Percentiles rank a stretch among this genome's conserved stretches.
Evolutionary conservation across 2,113 vertebrate species (phyloP).

Genomic region (Muntiacus reevesi): DNA sequence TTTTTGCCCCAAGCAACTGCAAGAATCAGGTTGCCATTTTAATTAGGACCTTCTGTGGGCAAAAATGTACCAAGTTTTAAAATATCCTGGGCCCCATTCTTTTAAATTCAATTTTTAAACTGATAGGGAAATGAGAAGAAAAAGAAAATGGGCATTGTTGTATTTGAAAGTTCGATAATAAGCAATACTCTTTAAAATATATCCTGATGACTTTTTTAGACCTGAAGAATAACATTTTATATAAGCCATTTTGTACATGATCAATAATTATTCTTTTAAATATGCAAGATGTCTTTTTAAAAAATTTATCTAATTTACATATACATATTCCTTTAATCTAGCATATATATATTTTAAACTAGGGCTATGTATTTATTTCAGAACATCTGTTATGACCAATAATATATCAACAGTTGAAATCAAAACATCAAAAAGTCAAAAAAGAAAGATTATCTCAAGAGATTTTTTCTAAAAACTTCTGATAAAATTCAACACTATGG

Average conservation of each 20-base stretch:
- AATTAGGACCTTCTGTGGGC: not conserved
- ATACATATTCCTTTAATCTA: not conserved
- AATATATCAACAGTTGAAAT: not conserved
- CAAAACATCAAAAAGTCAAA: not conserved
- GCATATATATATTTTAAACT: not conserved
- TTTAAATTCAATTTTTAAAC: constrained; percentile 12
- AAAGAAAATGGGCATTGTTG: not conserved
- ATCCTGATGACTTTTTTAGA: not conserved
- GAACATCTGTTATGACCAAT: not conserved
- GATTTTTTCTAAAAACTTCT: not conserved
- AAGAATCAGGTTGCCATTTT: constrained; percentile 12
- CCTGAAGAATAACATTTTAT: not conserved
- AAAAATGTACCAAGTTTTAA: not conserved
- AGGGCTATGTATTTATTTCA: not conserved
- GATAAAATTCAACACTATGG: not conserved
- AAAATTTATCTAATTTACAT: not conserved
- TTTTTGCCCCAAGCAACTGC: not conserved
- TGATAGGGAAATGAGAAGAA: not conserved
- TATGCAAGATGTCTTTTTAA: not conserved
- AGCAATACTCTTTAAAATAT: not conserved
- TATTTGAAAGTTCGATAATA: not conserved
- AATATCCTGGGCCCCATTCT: not conserved
- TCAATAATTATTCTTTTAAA: not conserved
- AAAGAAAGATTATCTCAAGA: not conserved
- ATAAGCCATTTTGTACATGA: not conserved